Base-by-base conservation (phyloP, 2,888 invertebrate genomes). In the Lacanobia oleracea region DNA sequence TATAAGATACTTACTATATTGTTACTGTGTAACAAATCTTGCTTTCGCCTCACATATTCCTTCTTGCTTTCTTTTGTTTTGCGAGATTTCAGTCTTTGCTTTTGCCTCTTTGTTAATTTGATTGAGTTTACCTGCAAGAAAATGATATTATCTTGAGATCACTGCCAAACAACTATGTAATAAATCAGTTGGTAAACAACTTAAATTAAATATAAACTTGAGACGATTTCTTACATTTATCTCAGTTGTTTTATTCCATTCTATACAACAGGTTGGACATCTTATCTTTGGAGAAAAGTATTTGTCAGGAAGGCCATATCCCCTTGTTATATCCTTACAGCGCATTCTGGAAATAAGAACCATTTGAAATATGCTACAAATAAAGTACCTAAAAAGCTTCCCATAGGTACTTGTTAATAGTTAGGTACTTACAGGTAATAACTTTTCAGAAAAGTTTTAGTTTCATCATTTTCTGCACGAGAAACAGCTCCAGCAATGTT, bases 181-280 rank as follows among this genome's bases (percentile, higher is more conserved):
- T n/a, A n/a, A 9, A 27, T 14, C 18, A 27, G 23, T 18, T 54
- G 14, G 8, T 18, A 56, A 33, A 33, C 2, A 3, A 33, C 6
- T 27, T 27, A 27, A 27, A 4, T 33, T 33, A 33, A 33, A 33
- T 33, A 33, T 33, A 33, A 5, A 33, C 33, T 33, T 33, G 7
- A 12, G 10, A 27, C 10, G 12, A 33, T 51, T 43, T 16, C 83
- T 85, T 89, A 95, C 95, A 82, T 90, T 92, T 10, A 88, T 84
- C 53, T 87, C 79, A 27, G 90, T 88, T 48, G 87, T 83, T 53
- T 84, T 90, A 16, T 77, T 88, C 94, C 94, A 95, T 77, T 94
- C 93, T 64, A 92, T 80, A 70, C 91, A 93, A 79, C 95, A 96
- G 59, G 86, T 88, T 10, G 91, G 87, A 81, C 96, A 96, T 83